Percentiles rank a stretch among this genome's conserved stretches.
Evolutionary conservation across 2,888 invertebrate species (phyloP).

Genomic region (Pollenia labialis): DNA sequence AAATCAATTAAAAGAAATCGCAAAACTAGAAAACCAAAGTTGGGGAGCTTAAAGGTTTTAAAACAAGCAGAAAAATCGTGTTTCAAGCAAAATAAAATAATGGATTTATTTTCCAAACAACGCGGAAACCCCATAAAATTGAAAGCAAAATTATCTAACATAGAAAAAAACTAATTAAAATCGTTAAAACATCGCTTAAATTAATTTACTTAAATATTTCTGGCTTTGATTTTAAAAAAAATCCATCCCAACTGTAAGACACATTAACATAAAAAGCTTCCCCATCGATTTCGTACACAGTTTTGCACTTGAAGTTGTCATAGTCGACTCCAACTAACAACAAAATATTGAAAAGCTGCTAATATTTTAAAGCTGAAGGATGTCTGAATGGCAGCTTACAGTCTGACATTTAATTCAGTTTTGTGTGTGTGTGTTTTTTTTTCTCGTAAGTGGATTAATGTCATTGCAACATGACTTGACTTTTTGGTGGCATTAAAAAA

Average conservation of each 20-base stretch:
- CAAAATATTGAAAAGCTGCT: neutral
- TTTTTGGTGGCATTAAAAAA: slow-evolving; percentile 27
- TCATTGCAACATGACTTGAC: slow-evolving; percentile 42
- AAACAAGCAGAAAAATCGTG: too few relatives aligned
- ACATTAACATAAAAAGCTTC: slow-evolving; percentile 3
- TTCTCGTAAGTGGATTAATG: slow-evolving; percentile 56
- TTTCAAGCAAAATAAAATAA: too few relatives aligned
- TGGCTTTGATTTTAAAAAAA: neutral
- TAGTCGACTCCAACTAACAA: neutral
- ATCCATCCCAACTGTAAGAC: neutral
- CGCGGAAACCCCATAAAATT: too few relatives aligned
- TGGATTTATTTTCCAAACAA: too few relatives aligned
- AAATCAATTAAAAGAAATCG: too few relatives aligned
- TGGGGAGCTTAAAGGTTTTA: too few relatives aligned
- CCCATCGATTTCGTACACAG: slow-evolving; percentile 3
- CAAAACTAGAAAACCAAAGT: too few relatives aligned
- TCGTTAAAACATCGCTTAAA: too few relatives aligned
- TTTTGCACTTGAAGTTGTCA: slow-evolving; percentile 61
- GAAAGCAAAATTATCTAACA: too few relatives aligned
- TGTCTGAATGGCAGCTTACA: slow-evolving; percentile 39
- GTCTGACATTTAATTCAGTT: slow-evolving; percentile 57
- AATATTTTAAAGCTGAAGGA: slow-evolving; percentile 41
- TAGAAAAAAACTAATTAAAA: too few relatives aligned
- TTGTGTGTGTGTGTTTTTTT: neutral
- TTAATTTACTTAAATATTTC: too few relatives aligned